Conservation (phyloP, 2,797 vertebrate species). For the Cossypha polioptera region DNA sequence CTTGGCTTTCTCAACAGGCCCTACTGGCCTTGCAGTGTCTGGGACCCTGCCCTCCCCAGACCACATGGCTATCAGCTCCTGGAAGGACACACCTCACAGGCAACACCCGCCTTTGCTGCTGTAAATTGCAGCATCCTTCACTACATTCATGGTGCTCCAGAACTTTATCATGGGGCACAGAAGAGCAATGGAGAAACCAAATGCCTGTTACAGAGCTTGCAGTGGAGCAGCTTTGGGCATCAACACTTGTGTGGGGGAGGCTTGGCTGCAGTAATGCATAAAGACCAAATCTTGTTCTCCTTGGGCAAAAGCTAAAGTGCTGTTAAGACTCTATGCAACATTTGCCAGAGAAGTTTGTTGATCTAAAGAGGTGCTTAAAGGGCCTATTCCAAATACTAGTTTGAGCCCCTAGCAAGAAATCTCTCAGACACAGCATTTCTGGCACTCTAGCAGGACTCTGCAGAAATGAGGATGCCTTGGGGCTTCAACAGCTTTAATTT, state of each 20-base stretch:
- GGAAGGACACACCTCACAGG: no score
- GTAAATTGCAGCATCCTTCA: rapidly evolving
- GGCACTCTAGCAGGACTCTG: not conserved
- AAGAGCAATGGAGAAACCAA: not conserved
- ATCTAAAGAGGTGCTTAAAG: conserved; percentile 1
- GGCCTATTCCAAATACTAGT: not conserved
- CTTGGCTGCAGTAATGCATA: not conserved
- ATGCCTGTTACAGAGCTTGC: not conserved
- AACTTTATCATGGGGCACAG: rapidly evolving
- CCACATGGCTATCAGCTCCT: rapidly evolving
- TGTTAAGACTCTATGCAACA: not conserved
- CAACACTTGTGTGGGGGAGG: not conserved
- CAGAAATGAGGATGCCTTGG: not conserved
- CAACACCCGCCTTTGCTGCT: not conserved
- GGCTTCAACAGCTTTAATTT: conserved; percentile 17
- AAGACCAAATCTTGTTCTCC: not conserved
- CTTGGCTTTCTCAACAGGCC: not conserved
- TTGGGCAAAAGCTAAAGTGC: not conserved
- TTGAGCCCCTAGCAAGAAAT: conserved; percentile 15
- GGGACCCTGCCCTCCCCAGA: not conserved
- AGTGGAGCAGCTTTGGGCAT: not conserved
- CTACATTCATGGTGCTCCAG: rapidly evolving
- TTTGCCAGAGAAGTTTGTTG: conserved; percentile 7
- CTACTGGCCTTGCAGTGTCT: rapidly evolving
- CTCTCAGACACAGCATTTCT: not conserved